Evolutionary conservation across 2,113 vertebrate species (phyloP).

Genomic region (Sceloporus tristichus): DNA sequence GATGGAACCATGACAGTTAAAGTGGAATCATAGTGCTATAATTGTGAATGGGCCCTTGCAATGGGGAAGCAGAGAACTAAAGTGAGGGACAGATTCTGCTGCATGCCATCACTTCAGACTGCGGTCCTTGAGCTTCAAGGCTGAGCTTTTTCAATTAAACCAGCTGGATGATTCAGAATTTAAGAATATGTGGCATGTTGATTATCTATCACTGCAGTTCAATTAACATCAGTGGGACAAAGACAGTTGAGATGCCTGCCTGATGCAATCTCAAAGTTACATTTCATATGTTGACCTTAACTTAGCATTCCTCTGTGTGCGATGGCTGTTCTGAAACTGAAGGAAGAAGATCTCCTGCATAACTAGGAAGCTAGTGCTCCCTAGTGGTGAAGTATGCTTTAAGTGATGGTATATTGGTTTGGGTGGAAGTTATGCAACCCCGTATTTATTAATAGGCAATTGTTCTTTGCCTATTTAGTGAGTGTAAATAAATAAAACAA

Average conservation of each 20-base stretch:
- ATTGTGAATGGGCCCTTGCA: no score
- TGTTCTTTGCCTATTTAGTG: neutral
- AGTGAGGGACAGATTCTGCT: neutral
- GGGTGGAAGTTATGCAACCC: neutral
- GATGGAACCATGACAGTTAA: no score
- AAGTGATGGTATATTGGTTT: constrained; percentile 1
- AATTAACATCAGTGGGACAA: neutral
- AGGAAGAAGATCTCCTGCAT: constrained; percentile 18
- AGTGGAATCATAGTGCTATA: neutral
- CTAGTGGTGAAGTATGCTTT: constrained; percentile 61
- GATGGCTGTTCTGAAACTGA: neutral
- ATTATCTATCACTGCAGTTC: neutral
- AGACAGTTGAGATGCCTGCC: neutral
- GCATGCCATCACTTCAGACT: neutral
- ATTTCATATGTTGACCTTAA: constrained; percentile 34
- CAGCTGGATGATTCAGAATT: neutral
- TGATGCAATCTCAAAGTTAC: neutral
- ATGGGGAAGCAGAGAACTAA: neutral
- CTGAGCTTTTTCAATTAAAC: neutral
- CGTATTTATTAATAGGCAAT: neutral
- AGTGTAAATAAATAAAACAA: neutral
- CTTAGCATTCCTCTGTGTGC: neutral
- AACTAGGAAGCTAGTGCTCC: constrained; percentile 58
- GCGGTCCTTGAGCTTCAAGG: neutral
- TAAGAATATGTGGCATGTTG: neutral